These are phyloP conservation scores for Syrista parreyssii DNA, from an alignment of 2,888 invertebrate genomes.

Conservation along the genomic window DNA sequence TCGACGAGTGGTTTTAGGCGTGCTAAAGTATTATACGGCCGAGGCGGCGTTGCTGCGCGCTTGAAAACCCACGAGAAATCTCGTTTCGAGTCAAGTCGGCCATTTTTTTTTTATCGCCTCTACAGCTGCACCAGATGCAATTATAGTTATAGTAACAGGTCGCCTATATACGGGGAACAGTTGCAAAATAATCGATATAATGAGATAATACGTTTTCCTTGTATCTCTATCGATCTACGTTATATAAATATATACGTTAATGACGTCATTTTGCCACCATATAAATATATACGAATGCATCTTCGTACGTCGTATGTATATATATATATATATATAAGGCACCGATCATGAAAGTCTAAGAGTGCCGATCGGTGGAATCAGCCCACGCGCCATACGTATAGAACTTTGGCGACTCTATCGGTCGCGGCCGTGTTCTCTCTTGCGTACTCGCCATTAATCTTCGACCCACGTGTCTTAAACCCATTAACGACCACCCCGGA, in stretches of 20 bases:
- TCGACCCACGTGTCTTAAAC: neutral
- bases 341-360: neutral
- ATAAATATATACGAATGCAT: neutral
- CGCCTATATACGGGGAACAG: neutral
- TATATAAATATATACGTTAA: neutral
- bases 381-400: neutral
- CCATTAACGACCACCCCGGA: neutral
- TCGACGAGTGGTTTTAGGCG: neutral
- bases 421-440: neutral
- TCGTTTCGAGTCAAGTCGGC: neutral
- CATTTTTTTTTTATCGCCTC: neutral
- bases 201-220: neutral
- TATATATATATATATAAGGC: no score
- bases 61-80: slow-evolving; percentile 23
- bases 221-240: neutral
- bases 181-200: neutral
- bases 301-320: no score
- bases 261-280: neutral
- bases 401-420: neutral
- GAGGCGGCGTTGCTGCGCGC: neutral
- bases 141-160: neutral
- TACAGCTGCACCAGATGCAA: neutral
- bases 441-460: neutral
- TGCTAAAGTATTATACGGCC: neutral
- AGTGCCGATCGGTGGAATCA: neutral